A percentile compares a stretch with the other conserved stretches of the same genome.
Evolutionary conservation across 2,797 vertebrate species (phyloP).

Genomic region (Muscicapa striata): DNA sequence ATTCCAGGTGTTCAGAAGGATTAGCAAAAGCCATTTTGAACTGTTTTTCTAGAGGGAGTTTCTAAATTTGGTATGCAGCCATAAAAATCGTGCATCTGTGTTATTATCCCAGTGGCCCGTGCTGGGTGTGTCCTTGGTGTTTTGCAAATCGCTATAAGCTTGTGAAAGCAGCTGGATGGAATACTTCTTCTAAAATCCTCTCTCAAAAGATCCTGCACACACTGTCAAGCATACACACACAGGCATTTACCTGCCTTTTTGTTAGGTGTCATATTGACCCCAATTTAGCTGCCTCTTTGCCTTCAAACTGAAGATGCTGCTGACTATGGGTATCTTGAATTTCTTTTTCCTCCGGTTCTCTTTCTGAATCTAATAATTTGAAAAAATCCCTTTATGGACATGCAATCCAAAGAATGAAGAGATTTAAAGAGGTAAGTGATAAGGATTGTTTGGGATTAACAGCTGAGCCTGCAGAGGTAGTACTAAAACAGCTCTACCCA

Average conservation of each 20-base stretch:
- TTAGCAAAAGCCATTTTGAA: conserved; percentile 40
- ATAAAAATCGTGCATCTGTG: conserved; percentile 6
- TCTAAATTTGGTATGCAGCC: conserved; percentile 34
- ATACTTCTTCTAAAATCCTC: not conserved
- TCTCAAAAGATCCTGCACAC: not conserved
- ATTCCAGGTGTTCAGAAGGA: conserved; percentile 49
- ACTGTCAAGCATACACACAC: not conserved
- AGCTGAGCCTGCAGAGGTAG: not conserved
- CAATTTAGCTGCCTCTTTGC: not conserved
- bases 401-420: not conserved
- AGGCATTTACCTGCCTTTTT: not conserved
- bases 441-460: not conserved
- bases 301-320: not conserved
- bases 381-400: not conserved
- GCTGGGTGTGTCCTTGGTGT: conserved; percentile 14
- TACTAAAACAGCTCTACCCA: not conserved
- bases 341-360: not conserved
- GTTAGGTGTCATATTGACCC: not conserved
- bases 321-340: not conserved
- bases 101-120: conserved; percentile 1
- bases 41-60: conserved; percentile 33
- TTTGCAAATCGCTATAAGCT: not conserved
- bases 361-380: not conserved
- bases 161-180: conserved; percentile 1
- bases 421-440: not conserved